A percentile compares a stretch with the other conserved stretches of the same genome.
These are phyloP conservation scores for Holacanthus passer DNA, from an alignment of 2,113 vertebrate genomes.

Conservation along the genomic window DNA sequence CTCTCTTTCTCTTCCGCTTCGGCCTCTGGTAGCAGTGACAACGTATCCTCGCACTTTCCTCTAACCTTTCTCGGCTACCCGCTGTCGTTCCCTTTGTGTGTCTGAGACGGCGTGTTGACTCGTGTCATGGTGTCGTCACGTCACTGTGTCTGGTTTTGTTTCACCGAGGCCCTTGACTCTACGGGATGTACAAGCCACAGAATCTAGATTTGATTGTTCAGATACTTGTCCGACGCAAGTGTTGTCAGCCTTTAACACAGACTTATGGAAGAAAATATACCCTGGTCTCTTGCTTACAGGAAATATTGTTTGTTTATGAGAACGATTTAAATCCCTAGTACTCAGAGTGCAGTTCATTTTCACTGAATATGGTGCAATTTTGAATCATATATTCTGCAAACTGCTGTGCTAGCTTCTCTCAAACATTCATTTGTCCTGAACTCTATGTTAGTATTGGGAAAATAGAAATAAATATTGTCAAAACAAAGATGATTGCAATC, in stretches of 20 bases:
- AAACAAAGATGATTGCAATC: conserved; percentile 44
- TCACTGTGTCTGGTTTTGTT: conserved; percentile 18
- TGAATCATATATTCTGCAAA: conserved; percentile 66
- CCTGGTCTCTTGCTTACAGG: conserved; percentile 47
- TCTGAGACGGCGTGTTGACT: conserved; percentile 49
- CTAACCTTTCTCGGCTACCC: conserved; percentile 58
- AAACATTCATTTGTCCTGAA: conserved; percentile 75
- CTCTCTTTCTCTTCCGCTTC: conserved; percentile 78
- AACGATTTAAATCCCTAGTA: conserved; percentile 28
- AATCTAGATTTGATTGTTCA: conserved; percentile 33
- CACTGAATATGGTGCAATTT: conserved; percentile 61
- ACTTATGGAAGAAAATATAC: conserved; percentile 20
- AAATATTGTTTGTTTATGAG: conserved; percentile 50
- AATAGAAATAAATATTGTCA: conserved; percentile 84
- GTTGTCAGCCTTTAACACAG: conserved; percentile 45
- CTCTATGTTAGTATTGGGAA: conserved; percentile 80
- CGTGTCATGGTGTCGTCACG: conserved; percentile 59
- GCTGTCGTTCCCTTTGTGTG: conserved; percentile 44
- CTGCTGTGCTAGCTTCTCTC: conserved; percentile 72
- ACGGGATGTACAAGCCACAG: conserved; percentile 55
- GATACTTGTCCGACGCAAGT: conserved; percentile 32
- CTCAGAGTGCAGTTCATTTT: conserved; percentile 49
- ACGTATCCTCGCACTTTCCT: conserved; percentile 48
- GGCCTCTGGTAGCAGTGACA: conserved; percentile 73
- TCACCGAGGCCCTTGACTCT: conserved; percentile 44